These are phyloP conservation scores for Torymus texanus DNA, from an alignment of 2,888 invertebrate species.

Conservation along the genomic window DNA sequence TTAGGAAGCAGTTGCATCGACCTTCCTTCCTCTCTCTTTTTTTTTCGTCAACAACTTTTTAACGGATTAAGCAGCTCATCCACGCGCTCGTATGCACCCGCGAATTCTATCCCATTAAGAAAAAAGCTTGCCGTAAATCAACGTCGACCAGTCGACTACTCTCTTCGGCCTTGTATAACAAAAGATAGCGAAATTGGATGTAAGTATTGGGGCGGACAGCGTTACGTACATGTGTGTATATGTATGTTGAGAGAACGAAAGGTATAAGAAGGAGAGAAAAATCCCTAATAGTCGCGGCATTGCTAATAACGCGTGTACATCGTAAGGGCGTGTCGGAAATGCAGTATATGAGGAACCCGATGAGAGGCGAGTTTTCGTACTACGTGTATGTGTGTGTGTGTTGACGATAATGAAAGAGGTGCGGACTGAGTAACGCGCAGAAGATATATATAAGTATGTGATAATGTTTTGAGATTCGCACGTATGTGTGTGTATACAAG, in stretches of 20 bases:
- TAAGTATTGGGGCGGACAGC: constrained; percentile 32
- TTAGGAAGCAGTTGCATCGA: constrained; percentile 53
- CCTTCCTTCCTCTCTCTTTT: not conserved
- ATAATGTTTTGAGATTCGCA: constrained; percentile 2
- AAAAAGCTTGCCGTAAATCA: constrained; percentile 51
- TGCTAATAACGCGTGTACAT: constrained; percentile 71
- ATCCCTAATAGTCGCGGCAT: constrained; percentile 68
- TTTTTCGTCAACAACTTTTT: constrained; percentile 43
- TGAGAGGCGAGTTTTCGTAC: constrained; percentile 7
- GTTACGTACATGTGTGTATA: not conserved
- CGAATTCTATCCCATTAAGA: constrained; percentile 51
- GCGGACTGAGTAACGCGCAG: not conserved
- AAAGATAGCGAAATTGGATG: constrained; percentile 51
- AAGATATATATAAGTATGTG: constrained; percentile 15
- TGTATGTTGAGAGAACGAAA: not conserved
- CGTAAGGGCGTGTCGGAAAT: constrained; percentile 69
- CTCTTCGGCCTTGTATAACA: constrained; percentile 31
- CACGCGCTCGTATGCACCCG: constrained; percentile 5
- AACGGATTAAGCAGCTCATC: constrained; percentile 44
- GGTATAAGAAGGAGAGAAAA: constrained; percentile 58
- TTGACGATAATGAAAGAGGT: constrained; percentile 27
- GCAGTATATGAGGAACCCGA: not conserved
- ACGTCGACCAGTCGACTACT: constrained; percentile 2
- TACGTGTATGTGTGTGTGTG: too few species aligned
- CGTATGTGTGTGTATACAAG: too few species aligned